Evolutionary conservation across 2,888 invertebrate species (phyloP), one percentile per base, ranked within the genome.

Genomic region (Mechanitis mazaeus): DNA sequence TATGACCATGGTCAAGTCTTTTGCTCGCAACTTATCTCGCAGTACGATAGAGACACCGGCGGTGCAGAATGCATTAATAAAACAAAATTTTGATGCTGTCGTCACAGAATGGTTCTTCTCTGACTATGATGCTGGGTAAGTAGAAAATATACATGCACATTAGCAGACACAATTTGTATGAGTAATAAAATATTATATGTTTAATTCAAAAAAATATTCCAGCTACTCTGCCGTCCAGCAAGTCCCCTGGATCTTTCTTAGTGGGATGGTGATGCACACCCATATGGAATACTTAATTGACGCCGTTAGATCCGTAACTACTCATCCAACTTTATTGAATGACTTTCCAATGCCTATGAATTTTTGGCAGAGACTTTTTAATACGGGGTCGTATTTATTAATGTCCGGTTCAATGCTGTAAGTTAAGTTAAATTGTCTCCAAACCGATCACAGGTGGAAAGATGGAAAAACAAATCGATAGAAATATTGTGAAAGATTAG

Each of bases 241-340:
- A 59, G 81, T 69, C 0, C 85, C 85, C 0, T 85, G 84, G 84
- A 79, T 85, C 1, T 2, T 80, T 0, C 67, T 84, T 2, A 75
- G 71, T 50, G 74, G 79, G 0, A 68, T 72, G 0, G 68, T 69
- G 0, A 63, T 83, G 63, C 72, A 75, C 45, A 70, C 80, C 0
- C 55, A 64, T 7, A 47, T 77, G 1, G 82, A 85, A 55, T 61
- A 61, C 0, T 58, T 79, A 35, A 68, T 84, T 33, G 83, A 82
- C 28, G 78, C 76, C 2, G 75, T 80, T 0, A 66, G 76, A 2
- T 76, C 80, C 1, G 45, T 81, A 0, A 45, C 77, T 0, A 76
- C 75, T 0, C 33, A 77, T 0, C 85, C 85, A 0, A 58, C 76
- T 12, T 54, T 80, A 55, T 70, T 76, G 55, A 74, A 75, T 57